Conservation (phyloP, 2,113 vertebrate species). For the Gymnogyps californianus region DNA sequence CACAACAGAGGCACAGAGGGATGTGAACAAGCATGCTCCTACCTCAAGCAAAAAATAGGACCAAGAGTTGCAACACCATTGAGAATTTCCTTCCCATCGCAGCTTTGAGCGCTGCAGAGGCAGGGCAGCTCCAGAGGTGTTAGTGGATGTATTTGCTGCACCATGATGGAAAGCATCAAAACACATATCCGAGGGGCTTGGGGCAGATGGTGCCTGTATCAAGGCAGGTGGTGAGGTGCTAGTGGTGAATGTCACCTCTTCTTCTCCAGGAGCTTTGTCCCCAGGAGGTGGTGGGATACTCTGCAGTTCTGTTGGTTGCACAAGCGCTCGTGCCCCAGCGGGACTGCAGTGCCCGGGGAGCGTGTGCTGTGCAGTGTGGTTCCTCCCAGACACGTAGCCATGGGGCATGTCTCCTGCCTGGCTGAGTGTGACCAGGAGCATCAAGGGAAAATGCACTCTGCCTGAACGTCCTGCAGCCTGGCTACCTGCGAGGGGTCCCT, state of each 20-base stretch:
- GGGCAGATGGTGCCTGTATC: neutral
- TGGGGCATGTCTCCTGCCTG: neutral
- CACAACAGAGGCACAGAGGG: neutral
- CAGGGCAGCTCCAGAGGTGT: neutral
- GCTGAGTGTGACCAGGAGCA: neutral
- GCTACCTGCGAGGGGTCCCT: neutral
- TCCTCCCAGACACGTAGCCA: neutral
- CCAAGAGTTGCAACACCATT: neutral
- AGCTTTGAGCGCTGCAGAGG: neutral
- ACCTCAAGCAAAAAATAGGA: neutral
- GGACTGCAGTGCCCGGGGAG: neutral
- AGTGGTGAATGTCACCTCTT: neutral
- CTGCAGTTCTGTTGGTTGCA: neutral
- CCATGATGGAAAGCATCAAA: neutral
- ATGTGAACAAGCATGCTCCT: neutral
- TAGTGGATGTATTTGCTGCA: neutral
- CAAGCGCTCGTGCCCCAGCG: fast-evolving
- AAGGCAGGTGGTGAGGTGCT: neutral
- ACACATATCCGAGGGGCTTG: neutral
- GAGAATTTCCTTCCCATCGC: neutral
- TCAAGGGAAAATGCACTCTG: neutral
- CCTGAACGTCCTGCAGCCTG: neutral
- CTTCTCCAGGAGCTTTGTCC: neutral
- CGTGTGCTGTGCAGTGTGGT: fast-evolving
- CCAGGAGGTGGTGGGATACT: neutral